phyloP scores from a whole-genome alignment of 2,113 vertebrate genomes.

The Bubo bubo region DNA sequence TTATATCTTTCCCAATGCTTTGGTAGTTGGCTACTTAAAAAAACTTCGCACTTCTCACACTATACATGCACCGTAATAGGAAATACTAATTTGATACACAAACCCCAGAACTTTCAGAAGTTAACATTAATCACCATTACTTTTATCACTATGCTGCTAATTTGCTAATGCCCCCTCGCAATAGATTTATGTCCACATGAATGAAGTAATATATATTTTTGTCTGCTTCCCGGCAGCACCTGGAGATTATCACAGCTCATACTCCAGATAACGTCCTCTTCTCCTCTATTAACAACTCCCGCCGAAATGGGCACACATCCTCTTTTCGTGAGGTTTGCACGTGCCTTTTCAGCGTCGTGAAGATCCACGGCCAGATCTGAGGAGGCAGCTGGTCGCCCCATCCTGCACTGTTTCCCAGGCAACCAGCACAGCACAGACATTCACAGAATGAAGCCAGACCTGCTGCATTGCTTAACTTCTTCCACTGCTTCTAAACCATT shows the following conservation, averaged over 20 bases:
- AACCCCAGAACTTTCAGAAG: not conserved
- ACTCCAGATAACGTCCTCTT: not conserved
- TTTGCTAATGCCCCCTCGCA: not conserved
- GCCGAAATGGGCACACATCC: not conserved
- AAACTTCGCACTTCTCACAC: not conserved
- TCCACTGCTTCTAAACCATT: not conserved
- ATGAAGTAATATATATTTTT: not conserved
- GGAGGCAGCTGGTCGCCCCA: not conserved
- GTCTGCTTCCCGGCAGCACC: not conserved
- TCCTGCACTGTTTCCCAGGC: not conserved
- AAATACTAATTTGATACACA: not conserved
- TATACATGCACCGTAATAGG: fast-evolving
- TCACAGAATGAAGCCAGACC: not conserved
- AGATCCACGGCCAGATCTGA: not conserved
- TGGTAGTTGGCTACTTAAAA: not conserved
- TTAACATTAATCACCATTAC: too few relatives aligned
- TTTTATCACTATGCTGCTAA: not conserved
- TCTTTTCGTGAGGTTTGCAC: not conserved
- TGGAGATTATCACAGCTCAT: not conserved
- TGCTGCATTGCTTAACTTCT: not conserved
- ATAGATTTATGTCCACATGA: not conserved
- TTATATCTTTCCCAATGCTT: not conserved
- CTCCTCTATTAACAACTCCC: not conserved
- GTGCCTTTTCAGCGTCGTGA: not conserved
- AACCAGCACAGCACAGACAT: not conserved